Evolutionary conservation across 2,888 invertebrate genomes (phyloP).

Genomic region (Chrysolina oricalcia): DNA sequence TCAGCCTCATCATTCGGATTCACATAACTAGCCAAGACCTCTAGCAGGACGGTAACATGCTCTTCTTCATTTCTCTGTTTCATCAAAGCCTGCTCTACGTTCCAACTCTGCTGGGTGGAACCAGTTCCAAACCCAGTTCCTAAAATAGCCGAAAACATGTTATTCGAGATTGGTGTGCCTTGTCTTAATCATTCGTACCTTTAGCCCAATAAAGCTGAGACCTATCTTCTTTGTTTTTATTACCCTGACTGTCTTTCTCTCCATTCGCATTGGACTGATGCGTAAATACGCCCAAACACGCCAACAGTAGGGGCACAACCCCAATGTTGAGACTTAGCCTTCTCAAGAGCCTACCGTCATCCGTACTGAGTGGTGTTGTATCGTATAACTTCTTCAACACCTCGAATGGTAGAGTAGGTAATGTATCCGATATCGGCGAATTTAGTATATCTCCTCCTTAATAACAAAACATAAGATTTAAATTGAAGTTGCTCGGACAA

Average conservation of each 20-base stretch:
- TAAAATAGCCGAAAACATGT: slow-evolving; percentile 42
- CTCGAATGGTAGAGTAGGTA: slow-evolving; percentile 86
- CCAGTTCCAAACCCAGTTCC: slow-evolving; percentile 96
- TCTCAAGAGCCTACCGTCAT: slow-evolving; percentile 84
- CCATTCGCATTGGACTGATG: slow-evolving; percentile 78
- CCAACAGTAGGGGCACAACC: slow-evolving; percentile 88
- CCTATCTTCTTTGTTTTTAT: slow-evolving; percentile 68
- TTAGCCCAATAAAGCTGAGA: slow-evolving; percentile 95
- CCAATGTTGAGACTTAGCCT: slow-evolving; percentile 88
- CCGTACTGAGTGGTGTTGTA: slow-evolving; percentile 82
- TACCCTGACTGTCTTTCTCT: slow-evolving; percentile 65
- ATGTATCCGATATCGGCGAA: slow-evolving; percentile 79
- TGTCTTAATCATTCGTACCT: slow-evolving; percentile 72
- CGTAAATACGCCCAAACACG: slow-evolving; percentile 92
- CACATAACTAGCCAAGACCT: slow-evolving; percentile 91
- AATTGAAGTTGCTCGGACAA: too few species aligned
- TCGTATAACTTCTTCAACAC: slow-evolving; percentile 86
- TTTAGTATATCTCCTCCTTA: slow-evolving; percentile 80
- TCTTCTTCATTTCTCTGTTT: slow-evolving; percentile 94
- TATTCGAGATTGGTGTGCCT: neutral
- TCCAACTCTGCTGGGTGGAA: slow-evolving; percentile 96
- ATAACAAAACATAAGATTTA: slow-evolving; percentile 32
- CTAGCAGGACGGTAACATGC: slow-evolving; percentile 83
- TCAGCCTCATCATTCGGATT: slow-evolving; percentile 79
- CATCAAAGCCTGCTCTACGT: slow-evolving; percentile 94